Base-by-base conservation (phyloP, 1,140 invertebrate species). In the Solenopsis fugax region DNA sequence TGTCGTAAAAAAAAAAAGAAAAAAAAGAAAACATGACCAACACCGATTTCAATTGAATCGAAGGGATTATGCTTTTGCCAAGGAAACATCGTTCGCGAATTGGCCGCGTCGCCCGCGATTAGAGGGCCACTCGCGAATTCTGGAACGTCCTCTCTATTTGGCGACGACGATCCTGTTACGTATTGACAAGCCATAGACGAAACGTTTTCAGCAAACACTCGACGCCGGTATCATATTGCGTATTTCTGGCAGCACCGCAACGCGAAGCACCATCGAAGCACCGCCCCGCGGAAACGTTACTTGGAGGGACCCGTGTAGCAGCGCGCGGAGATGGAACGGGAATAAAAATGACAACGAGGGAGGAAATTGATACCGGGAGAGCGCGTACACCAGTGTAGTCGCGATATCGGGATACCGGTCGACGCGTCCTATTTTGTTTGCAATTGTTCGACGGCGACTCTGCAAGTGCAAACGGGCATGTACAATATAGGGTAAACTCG, bases 181-280 rank as follows among this genome's bases (percentile, higher is more conserved):
- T 37, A 52, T 54, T 52, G 62, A 80, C 77, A 24, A 81, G 48
- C 13, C 34, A 54, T 54, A 54, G 1, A 29, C 48, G 77, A 69
- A 80, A 80, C 64, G 64, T 56, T 81, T 81, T 41, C 77, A 24
- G 34, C 21, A 71, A 71, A 81, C 21, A 69, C 48, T 81, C 64
- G 50, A 41, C 64, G 64, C 10, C n/a, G 34, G 48, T 56, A 13
- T 81, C 64, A 5, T 41, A 41, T 81, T 69, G 45, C 64, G 77
- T 71, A 81, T 81, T 81, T 71, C 48, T 81, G 34, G 13, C 54
- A 6, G 48, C 34, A n/a, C 24, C 18, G 56, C 75, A 37, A 71
- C 64, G 21, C 1, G 62, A 81, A 69, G 21, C 48, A 18, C 16
- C 34, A 41, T 41, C 48, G 64, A 60, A 58, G n/a, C 18, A 29